phyloP scores from a whole-genome alignment of 2,797 vertebrate species.

The Centroberyx gerrardi region DNA sequence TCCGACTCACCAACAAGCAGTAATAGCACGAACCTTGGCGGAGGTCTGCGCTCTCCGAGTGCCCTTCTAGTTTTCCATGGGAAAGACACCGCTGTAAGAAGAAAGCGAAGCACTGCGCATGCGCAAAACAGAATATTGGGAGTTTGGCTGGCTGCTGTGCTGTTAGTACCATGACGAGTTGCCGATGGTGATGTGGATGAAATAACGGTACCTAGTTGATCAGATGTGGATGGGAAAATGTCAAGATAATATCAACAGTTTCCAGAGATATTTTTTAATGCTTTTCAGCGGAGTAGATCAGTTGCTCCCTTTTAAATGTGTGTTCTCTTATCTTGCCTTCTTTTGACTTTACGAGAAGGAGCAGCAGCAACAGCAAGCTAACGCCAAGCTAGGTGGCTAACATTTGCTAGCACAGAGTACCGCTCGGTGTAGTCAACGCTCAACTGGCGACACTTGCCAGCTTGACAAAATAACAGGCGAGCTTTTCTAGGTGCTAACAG shows the following conservation, averaged over 20 bases:
- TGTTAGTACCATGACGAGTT: slow-evolving; percentile 15
- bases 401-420: slow-evolving; percentile 53
- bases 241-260: neutral
- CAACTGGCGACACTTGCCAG: slow-evolving; percentile 47
- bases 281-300: neutral
- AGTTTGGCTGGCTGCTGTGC: slow-evolving; percentile 34
- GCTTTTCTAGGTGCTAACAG: slow-evolving; percentile 19
- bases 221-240: slow-evolving; percentile 9
- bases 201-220: slow-evolving; percentile 52
- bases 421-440: slow-evolving; percentile 31
- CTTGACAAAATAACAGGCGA: neutral
- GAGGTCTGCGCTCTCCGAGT: no score
- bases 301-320: rapidly evolving
- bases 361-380: slow-evolving; percentile 36
- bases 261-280: rapidly evolving
- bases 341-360: slow-evolving; percentile 22
- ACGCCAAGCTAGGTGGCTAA: slow-evolving; percentile 47
- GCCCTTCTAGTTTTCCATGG: no score
- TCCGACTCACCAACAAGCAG: no score
- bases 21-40: no score
- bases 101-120: slow-evolving; percentile 45
- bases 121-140: slow-evolving; percentile 45
- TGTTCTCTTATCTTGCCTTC: neutral
- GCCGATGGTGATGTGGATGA: slow-evolving; percentile 54
- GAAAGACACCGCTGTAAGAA: neutral